Base-by-base conservation (phyloP, 2,797 vertebrate genomes). In the Florisuga fusca region DNA sequence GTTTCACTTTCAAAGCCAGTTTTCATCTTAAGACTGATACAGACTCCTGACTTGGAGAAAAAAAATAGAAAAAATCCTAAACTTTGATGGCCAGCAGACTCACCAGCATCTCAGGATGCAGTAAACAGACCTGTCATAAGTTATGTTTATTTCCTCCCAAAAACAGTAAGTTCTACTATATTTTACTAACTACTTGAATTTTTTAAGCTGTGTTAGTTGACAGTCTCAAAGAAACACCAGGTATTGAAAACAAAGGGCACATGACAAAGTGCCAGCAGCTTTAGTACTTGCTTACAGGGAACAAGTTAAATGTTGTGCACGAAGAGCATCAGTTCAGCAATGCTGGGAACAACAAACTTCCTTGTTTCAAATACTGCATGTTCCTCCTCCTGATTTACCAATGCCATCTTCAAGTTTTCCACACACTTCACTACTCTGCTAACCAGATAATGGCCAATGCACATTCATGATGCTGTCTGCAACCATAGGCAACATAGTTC, bases 371-470 rank as follows among this genome's bases (percentile, higher is more conserved):
- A 66, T 85, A 86, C 76, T 57, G 45, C 53, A 31, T 23, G 87
- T 90, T 96, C 91, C 89, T 95, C 92, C 89, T 93, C 41, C 43
- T 0, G 2, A 85, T 77, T 92, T 93, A 93, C 94, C 79, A 89
- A 83, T 9, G 77, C 0, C 2, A 81, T 48, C 64, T 72, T 50
- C 7, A 66, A 33, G 68, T 78, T 87, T 93, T 90, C 79, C 26
- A 7, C 84, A 58, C 74, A 53, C 53, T 79, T 77, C 41, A 9
- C 41, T 38, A 22, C 18, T 2, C 29, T 48, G 63, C 34, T 18
- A 54, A 59, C 41, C 72, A 85, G 64, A 55, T 34, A 51, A 34
- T 0, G 9, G 61, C 23, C 54, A 43, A 11, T 3, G 21, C 27
- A 14, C n/a, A 6, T 26, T 31, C 61, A 26, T 6, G 4, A 33